These are phyloP conservation scores for Tragulus kanchil DNA, from an alignment of 2,113 vertebrate species.

Conservation along the genomic window DNA sequence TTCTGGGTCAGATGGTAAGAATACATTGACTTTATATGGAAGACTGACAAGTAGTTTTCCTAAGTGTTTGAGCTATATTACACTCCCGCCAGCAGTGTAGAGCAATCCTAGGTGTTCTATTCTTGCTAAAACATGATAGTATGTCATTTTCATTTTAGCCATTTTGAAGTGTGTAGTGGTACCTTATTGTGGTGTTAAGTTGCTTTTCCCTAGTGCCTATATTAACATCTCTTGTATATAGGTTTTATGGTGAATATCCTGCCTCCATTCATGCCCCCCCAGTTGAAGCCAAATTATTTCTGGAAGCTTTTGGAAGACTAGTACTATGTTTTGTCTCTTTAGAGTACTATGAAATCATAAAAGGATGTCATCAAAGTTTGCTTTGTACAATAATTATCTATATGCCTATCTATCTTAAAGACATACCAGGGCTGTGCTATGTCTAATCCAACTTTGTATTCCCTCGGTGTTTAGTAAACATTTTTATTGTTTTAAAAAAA, in stretches of 20 bases:
- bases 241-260: neutral
- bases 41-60: neutral
- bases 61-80: neutral
- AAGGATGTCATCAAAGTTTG: neutral
- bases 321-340: neutral
- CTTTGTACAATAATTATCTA: neutral
- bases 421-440: neutral
- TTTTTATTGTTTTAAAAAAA: neutral
- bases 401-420: neutral
- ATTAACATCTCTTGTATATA: neutral
- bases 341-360: neutral
- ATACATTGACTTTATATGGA: neutral
- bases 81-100: neutral
- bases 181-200: neutral
- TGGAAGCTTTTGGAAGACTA: neutral
- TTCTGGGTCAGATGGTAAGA: neutral
- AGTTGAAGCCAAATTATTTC: neutral
- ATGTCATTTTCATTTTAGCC: neutral
- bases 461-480: neutral
- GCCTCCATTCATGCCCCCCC: neutral
- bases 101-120: neutral
- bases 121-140: neutral
- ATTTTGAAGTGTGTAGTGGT: neutral
- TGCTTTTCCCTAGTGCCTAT: neutral
- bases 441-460: constrained; percentile 17